A percentile compares a stretch with the other conserved stretches of the same genome.
Evolutionary conservation across 2,888 invertebrate species (phyloP).

Genomic region (Arrhopalites spinosus): DNA sequence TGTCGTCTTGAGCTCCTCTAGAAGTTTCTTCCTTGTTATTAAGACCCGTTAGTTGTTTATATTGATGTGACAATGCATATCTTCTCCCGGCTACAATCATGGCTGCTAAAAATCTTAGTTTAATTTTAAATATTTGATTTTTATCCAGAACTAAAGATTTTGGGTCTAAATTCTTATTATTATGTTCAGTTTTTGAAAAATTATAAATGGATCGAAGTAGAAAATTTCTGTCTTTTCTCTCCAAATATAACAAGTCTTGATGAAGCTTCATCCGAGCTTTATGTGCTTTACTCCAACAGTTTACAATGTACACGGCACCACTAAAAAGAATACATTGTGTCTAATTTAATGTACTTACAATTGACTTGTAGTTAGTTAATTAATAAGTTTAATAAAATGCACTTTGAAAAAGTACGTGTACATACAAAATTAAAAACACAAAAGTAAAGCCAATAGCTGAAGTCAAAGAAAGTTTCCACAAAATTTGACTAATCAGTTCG

Average conservation of each 20-base stretch:
- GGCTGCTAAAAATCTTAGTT: constrained; percentile 1
- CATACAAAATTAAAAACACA: neutral
- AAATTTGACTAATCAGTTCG: no score
- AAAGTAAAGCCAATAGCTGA: neutral
- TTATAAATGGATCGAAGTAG: constrained; percentile 48
- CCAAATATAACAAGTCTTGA: constrained; percentile 37
- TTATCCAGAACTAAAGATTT: neutral
- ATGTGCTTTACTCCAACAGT: constrained; percentile 42
- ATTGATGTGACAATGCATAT: neutral
- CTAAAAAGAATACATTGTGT: constrained; percentile 14
- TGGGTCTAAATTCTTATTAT: neutral
- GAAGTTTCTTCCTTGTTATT: no score
- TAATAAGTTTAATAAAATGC: no score
- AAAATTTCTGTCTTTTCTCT: constrained; percentile 47
- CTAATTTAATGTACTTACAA: neutral
- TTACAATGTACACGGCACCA: constrained; percentile 38
- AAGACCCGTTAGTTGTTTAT: no score
- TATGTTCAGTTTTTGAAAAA: constrained; percentile 24
- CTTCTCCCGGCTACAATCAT: constrained; percentile 1
- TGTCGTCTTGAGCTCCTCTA: no score
- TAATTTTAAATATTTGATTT: constrained; percentile 1
- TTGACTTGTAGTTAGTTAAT: no score
- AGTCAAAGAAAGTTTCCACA: neutral
- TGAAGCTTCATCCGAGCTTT: constrained; percentile 31
- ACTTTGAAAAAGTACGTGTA: no score